Evolutionary conservation across 2,113 vertebrate genomes (phyloP), one percentile per base, ranked within the genome.

Genomic region (Urocitellus parryii): DNA sequence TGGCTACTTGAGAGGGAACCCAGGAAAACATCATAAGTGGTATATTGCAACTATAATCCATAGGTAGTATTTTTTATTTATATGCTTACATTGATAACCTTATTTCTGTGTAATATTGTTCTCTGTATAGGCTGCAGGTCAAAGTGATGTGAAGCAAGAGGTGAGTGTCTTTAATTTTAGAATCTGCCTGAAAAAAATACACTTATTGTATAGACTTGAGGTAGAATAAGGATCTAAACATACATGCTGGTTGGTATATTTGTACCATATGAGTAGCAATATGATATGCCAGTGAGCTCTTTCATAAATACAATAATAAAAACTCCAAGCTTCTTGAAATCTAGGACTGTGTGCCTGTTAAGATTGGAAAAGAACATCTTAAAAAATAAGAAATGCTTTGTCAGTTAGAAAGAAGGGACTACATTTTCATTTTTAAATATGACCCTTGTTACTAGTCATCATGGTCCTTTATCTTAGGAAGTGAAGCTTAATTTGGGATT

Each of bases 121-220:
- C 39, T 95, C 45, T 77, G 67, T 96, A 89, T 95, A 99, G 98
- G 98, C 98, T 98, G 98, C 98, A 98, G 96, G 96, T 97, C 99
- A 99, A 98, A 98, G 98, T 87, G 99, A 99, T 93, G 98, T 97
- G 39, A 99, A 98, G 98, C 99, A 99, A 98, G 99, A 99, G 99
- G 99, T 99, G 98, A 98, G 99, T 92, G 87, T 73, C 34, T 90
- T 80, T 88, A 91, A 25, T 79, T 77, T 95, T 67, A 76, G n/a
- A 65, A 89, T 91, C 32, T 51, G 48, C 48, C 48, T 17, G 34
- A 20, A 53, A 81, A 58, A 90, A 56, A 68, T 45, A 10, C 53
- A 94, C 42, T 95, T 12, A 1, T 82, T 95, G 74, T 92, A 67
- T 67, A 73, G 92, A 96, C 27, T 67, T 78, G 58, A 94, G 22